Conservation (phyloP, 2,113 vertebrate genomes). For the Hydropotes inermis region DNA sequence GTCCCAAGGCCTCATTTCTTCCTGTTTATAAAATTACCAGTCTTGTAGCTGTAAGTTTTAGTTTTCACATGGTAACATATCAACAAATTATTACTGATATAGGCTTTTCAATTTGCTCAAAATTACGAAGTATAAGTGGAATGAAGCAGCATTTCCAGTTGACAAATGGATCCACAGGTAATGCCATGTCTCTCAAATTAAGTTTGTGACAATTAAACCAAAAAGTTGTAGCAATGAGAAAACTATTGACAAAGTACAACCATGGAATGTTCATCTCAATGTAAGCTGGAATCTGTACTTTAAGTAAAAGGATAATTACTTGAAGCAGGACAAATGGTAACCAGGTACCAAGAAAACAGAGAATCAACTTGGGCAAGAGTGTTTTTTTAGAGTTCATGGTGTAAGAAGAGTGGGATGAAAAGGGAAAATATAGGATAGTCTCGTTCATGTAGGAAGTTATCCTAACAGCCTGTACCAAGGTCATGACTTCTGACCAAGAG, state of each 20-base stretch:
- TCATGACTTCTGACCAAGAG: slow-evolving; percentile 69
- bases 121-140: slow-evolving; percentile 69
- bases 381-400: slow-evolving; percentile 43
- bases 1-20: neutral
- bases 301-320: slow-evolving; percentile 71
- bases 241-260: slow-evolving; percentile 91
- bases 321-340: slow-evolving; percentile 83
- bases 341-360: slow-evolving; percentile 87
- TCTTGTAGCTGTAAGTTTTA: neutral
- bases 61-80: slow-evolving; percentile 8
- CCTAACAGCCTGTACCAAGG: slow-evolving; percentile 73
- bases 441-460: slow-evolving; percentile 70
- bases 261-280: slow-evolving; percentile 89
- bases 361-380: slow-evolving; percentile 76
- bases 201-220: slow-evolving; percentile 77
- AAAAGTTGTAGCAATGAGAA: slow-evolving; percentile 82
- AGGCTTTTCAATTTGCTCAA: slow-evolving; percentile 68
- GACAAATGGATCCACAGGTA: slow-evolving; percentile 85
- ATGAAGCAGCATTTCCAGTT: slow-evolving; percentile 87
- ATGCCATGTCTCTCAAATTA: slow-evolving; percentile 63
- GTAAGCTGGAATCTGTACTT: slow-evolving; percentile 83
- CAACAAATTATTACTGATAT: slow-evolving; percentile 73
- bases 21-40: neutral
- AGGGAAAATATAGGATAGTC: slow-evolving; percentile 74
- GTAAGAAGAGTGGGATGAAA: neutral